A percentile compares a stretch with the other conserved stretches of the same genome.
Evolutionary conservation across 2,888 invertebrate species (phyloP).

Genomic region (Baccha elongata): DNA sequence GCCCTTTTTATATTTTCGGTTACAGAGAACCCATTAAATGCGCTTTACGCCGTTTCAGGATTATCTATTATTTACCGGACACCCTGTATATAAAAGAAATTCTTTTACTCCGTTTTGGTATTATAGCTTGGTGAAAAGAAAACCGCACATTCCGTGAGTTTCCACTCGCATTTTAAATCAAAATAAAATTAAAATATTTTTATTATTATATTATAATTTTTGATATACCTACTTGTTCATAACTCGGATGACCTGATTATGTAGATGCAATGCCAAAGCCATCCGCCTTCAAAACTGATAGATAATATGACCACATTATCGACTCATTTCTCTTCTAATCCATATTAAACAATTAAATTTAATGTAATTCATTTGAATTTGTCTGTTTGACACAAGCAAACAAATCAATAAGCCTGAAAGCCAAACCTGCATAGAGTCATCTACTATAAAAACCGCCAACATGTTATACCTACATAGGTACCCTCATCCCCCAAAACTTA

Average conservation of each 20-base stretch:
- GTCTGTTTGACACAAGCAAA: constrained; percentile 52
- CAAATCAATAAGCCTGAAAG: constrained; percentile 55
- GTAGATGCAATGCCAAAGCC: neutral
- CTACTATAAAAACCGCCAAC: neutral
- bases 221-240: no score
- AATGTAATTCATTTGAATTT: constrained; percentile 59
- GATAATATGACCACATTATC: constrained; percentile 12
- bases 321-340: constrained; percentile 38
- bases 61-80: no score
- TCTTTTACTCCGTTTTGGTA: no score
- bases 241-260: neutral
- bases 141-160: no score
- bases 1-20: no score
- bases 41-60: no score
- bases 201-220: no score
- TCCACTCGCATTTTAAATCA: no score
- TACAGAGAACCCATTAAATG: no score
- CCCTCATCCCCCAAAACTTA: constrained; percentile 1
- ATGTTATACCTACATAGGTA: constrained; percentile 1
- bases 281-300: neutral
- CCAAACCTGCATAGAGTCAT: constrained; percentile 45
- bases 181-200: no score
- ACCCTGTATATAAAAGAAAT: no score
- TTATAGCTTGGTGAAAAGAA: no score
- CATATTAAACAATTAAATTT: constrained; percentile 54